Evolutionary conservation across 1,140 invertebrate species (phyloP).

Genomic region (Sinella curviseta): DNA sequence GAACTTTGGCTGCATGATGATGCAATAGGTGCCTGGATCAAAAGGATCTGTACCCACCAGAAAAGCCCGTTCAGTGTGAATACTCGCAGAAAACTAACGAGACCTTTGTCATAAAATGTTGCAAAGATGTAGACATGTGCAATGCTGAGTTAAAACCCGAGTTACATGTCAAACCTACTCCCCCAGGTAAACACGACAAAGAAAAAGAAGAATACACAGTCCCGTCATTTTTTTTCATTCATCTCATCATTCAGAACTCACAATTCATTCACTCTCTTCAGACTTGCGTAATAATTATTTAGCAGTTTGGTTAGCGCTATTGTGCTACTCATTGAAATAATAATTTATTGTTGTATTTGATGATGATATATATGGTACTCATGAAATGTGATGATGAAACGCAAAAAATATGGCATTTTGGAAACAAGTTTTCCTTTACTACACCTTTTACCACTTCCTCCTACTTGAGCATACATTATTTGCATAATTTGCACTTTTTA

Average conservation of each 20-base stretch:
- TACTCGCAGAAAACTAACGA: slow-evolving; percentile 58
- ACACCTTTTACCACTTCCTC: neutral
- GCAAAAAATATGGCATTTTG: neutral
- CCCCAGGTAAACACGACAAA: slow-evolving; percentile 50
- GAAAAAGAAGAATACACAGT: neutral
- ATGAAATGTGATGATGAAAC: neutral
- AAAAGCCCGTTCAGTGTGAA: slow-evolving; percentile 65
- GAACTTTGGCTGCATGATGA: neutral
- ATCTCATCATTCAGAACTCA: neutral
- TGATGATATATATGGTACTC: no score
- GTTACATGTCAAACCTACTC: slow-evolving; percentile 50
- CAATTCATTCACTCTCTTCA: neutral
- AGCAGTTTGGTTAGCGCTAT: neutral
- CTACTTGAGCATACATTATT: no score
- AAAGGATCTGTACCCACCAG: slow-evolving; percentile 59
- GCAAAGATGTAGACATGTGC: slow-evolving; percentile 65
- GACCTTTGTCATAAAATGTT: slow-evolving; percentile 61
- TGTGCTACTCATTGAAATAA: neutral
- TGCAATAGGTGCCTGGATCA: slow-evolving; percentile 61
- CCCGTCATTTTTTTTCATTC: slow-evolving; percentile 24
- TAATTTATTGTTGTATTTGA: no score
- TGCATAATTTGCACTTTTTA: neutral
- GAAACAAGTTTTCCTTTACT: neutral
- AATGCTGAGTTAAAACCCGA: slow-evolving; percentile 59
- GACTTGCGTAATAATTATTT: neutral